Conservation (phyloP, 2,797 vertebrate genomes). For the Passerculus sandwichensis region DNA sequence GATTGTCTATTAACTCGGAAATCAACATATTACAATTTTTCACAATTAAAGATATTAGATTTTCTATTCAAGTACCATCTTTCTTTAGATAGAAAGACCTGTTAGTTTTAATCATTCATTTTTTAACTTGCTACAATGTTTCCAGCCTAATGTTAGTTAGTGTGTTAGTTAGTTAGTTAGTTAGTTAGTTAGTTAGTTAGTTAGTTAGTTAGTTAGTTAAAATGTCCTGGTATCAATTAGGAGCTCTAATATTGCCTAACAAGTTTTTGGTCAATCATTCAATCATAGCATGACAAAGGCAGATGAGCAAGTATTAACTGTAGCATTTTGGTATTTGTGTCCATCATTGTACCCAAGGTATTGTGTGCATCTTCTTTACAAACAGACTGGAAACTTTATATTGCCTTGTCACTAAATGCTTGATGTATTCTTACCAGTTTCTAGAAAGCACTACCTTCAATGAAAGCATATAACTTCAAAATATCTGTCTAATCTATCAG, state of each 20-base stretch:
- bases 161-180: background rate
- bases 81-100: background rate
- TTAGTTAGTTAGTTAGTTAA: background rate
- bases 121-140: background rate
- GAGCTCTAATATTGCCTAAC: rapidly evolving
- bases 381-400: background rate
- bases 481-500: too few species aligned
- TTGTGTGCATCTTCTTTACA: background rate
- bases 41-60: background rate
- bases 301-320: background rate
- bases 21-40: background rate
- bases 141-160: background rate
- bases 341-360: background rate
- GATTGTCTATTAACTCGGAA: background rate
- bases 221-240: background rate
- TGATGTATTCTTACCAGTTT: background rate
- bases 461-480: background rate
- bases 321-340: background rate
- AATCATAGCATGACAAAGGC: background rate
- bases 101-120: background rate
- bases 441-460: background rate
- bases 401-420: background rate
- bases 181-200: too few species aligned
- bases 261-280: background rate
- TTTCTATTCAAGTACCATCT: background rate